A percentile compares a stretch with the other conserved stretches of the same genome.
These are phyloP conservation scores for Oryzias celebensis DNA, from an alignment of 2,113 vertebrate genomes.

Conservation along the genomic window DNA sequence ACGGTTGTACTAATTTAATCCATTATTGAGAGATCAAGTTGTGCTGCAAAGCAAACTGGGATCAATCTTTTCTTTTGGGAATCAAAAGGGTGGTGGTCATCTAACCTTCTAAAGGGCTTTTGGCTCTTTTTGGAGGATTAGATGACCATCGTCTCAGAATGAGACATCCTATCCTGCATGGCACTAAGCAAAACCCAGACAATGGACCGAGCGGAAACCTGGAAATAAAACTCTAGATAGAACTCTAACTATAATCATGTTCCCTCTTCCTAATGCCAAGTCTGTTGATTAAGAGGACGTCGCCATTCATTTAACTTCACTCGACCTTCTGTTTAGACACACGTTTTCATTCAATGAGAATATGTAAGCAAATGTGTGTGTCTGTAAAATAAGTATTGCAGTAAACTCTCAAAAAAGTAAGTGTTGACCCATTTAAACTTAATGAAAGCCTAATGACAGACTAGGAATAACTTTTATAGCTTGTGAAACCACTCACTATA, in stretches of 20 bases:
- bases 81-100: background rate
- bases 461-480: constrained; percentile 51
- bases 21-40: background rate
- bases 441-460: constrained; percentile 66
- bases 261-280: background rate
- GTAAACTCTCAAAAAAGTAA: constrained; percentile 14
- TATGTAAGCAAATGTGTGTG: background rate
- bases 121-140: background rate
- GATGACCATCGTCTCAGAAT: background rate
- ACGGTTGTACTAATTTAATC: background rate
- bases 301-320: background rate
- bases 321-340: background rate
- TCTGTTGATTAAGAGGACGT: background rate
- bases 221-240: background rate
- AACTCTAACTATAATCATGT: background rate
- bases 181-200: background rate
- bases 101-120: background rate
- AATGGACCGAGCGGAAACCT: too few relatives aligned
- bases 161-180: background rate
- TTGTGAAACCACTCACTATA: constrained; percentile 62
- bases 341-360: background rate
- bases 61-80: background rate
- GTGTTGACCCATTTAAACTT: constrained; percentile 59
- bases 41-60: background rate
- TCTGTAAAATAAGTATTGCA: constrained; percentile 1